Base-by-base conservation (phyloP, 1,140 invertebrate genomes). In the Anadara kagoshimensis region DNA sequence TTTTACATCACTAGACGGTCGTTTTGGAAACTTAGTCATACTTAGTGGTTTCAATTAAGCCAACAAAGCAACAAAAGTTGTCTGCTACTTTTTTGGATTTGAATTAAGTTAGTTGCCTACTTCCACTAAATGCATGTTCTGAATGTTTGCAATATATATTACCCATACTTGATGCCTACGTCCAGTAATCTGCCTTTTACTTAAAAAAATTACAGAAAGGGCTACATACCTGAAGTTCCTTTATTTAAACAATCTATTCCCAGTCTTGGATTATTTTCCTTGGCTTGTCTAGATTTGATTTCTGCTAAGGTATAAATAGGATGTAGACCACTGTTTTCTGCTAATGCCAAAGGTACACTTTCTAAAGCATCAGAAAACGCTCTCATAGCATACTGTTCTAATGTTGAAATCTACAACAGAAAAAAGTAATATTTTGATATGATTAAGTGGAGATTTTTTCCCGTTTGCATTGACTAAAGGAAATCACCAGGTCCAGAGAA, bases 341-440 rank as follows among this genome's bases (percentile, higher is more conserved):
- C 97, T 43, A 99, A 91, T 0, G 98, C 97, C 82, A 99, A 90
- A 4, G 98, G 98, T 83, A 99, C 95, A 56, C 93, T 93, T 89
- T 99, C 98, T 20, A 99, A 90, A 1, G 98, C 98, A 89, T 99
- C 97, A 26, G 97, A 93, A 87, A 99, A 99, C 1, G 95, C 95
- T 74, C 97, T 91, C 92, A 96, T 99, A 0, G 98, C 96, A 90
- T 99, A 99, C 89, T 99, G 98, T 89, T 99, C 97, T 58, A 99
- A 88, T 0, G 97, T 95, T 0, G 95, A 94, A 69, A 99, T 93
- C 91, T 93, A 75, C 53, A 80, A 75, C 57, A 69, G 78, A 20
- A 43, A 73, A 57, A 63, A 16, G 45, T 36, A 36, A 36, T 36
- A 7, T 36, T 36, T 3, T 36, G 29, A 36, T 36, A 36, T n/a